phyloP scores from a whole-genome alignment of 2,888 invertebrate genomes.

The Rhogogaster chlorosoma region DNA sequence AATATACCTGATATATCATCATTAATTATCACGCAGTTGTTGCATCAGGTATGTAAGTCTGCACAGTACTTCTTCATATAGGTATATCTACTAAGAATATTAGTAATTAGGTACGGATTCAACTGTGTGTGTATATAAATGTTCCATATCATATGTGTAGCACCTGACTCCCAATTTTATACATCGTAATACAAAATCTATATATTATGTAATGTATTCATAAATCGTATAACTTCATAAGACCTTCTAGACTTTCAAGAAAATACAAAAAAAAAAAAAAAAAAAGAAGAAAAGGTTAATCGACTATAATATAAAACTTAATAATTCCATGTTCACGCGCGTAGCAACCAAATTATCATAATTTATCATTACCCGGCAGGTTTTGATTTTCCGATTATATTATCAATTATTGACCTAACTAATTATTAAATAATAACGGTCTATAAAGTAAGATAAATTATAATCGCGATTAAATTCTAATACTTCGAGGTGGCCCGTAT shows the following conservation, averaged over 20 bases:
- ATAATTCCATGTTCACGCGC: conserved; percentile 2
- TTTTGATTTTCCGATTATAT: not conserved
- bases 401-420: not conserved
- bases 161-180: not conserved
- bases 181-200: not conserved
- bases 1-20: not conserved
- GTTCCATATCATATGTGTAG: not conserved
- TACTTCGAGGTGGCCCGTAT: not conserved
- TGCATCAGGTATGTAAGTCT: no score
- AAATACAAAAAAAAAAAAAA: not conserved
- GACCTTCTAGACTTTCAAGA: conserved; percentile 8
- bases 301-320: not conserved
- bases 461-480: not conserved
- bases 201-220: not conserved
- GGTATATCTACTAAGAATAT: no score
- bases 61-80: not conserved
- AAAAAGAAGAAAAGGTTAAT: not conserved
- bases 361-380: conserved; percentile 3
- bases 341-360: not conserved
- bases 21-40: not conserved
- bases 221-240: not conserved
- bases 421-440: not conserved
- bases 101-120: not conserved
- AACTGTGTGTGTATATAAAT: not conserved
- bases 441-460: not conserved